Evolutionary conservation across 2,888 invertebrate species (phyloP).

Genomic region (Nebria salina): DNA sequence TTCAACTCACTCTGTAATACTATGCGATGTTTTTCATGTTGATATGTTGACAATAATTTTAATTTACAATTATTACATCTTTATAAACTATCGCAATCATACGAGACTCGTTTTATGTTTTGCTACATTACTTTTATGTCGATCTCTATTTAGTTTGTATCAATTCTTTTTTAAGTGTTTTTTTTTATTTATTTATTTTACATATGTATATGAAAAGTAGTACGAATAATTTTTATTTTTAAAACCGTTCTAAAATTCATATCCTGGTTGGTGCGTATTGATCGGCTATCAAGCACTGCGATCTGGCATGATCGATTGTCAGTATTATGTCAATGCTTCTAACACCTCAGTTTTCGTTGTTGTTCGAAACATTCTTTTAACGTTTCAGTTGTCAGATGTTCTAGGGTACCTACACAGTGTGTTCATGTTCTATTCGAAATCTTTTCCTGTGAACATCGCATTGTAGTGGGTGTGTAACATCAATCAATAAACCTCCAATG

Average conservation of each 20-base stretch:
- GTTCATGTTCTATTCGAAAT: conserved; percentile 15
- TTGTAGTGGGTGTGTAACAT: conserved; percentile 34
- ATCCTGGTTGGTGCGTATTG: background rate
- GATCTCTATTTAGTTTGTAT: too few species aligned
- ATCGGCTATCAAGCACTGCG: background rate
- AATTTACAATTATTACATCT: too few species aligned
- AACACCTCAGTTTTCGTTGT: conserved; percentile 23
- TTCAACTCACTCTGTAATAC: too few species aligned
- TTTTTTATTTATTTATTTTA: too few species aligned
- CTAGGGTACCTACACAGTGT: background rate
- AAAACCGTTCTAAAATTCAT: background rate
- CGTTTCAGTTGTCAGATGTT: conserved; percentile 23
- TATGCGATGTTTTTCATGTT: too few species aligned
- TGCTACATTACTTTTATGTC: too few species aligned
- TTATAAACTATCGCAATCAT: too few species aligned
- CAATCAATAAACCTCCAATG: conserved; percentile 30
- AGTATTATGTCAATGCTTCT: conserved; percentile 39
- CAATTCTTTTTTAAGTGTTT: too few species aligned
- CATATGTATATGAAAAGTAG: too few species aligned
- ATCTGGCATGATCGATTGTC: conserved; percentile 19
- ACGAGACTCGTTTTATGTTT: too few species aligned
- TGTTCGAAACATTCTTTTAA: conserved; percentile 12
- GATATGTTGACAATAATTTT: too few species aligned
- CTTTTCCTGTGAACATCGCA: conserved; percentile 18
- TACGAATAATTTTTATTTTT: too few species aligned